These are phyloP conservation scores for Hystrix cristata DNA, from an alignment of 2,113 vertebrate species.

Conservation along the genomic window DNA sequence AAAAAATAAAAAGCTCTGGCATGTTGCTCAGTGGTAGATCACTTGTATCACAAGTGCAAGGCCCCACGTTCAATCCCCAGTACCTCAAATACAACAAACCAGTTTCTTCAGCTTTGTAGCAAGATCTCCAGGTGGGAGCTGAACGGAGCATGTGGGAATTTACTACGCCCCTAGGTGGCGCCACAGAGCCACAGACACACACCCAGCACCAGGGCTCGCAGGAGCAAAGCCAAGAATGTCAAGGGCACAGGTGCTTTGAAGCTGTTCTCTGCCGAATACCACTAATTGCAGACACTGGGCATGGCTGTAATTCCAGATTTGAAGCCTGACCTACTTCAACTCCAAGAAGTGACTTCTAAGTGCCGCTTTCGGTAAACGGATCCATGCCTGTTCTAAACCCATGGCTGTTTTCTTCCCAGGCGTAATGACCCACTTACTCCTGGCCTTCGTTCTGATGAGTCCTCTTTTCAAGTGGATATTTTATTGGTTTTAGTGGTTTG, in stretches of 20 bases:
- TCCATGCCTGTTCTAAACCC: background rate
- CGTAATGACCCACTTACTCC: background rate
- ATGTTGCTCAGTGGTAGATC: background rate
- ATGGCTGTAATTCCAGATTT: background rate
- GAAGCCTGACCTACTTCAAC: background rate
- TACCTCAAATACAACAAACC: background rate
- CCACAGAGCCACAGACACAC: background rate
- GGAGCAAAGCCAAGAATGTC: background rate
- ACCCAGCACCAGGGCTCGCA: background rate
- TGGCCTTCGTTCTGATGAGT: background rate
- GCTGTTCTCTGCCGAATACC: background rate
- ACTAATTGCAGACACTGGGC: fast-evolving
- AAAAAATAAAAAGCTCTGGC: background rate
- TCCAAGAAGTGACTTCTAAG: background rate
- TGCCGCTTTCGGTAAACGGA: background rate
- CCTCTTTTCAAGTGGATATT: background rate
- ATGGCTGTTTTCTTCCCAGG: background rate
- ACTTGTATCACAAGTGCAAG: background rate
- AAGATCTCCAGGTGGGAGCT: no score
- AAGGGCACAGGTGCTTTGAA: fast-evolving
- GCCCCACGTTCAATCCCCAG: background rate
- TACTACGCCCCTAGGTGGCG: background rate
- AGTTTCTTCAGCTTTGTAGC: background rate
- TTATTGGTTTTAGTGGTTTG: background rate
- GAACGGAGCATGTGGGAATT: background rate